Conservation (phyloP, 2,888 invertebrate species). For the Epistrophe eligans region DNA sequence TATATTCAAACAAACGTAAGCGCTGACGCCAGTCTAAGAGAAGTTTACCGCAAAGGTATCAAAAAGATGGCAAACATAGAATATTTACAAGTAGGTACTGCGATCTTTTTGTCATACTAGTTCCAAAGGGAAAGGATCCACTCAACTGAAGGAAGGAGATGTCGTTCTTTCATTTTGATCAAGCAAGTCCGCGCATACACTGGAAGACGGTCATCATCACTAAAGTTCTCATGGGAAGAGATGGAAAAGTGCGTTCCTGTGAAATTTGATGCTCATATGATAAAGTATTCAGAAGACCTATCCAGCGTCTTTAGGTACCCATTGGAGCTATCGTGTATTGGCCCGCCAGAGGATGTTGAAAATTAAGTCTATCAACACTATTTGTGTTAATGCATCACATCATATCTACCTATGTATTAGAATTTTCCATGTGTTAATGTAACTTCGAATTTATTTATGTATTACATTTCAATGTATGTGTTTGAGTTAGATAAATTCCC, state of each 20-base stretch:
- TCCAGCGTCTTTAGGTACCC: slow-evolving; percentile 40
- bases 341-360: slow-evolving; percentile 39
- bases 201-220: slow-evolving; percentile 40
- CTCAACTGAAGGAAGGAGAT: slow-evolving; percentile 33
- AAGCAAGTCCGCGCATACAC: slow-evolving; percentile 37
- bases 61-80: slow-evolving; percentile 33
- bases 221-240: slow-evolving; percentile 1
- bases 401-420: too few relatives aligned
- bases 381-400: background rate
- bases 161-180: slow-evolving; percentile 33
- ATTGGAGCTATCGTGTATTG: slow-evolving; percentile 30
- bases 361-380: background rate
- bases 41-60: slow-evolving; percentile 20
- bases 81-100: slow-evolving; percentile 31
- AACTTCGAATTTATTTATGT: too few relatives aligned
- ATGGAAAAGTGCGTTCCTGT: background rate
- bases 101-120: slow-evolving; percentile 13
- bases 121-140: background rate
- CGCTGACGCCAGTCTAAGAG: background rate
- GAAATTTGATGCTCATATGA: slow-evolving; percentile 15
- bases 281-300: slow-evolving; percentile 13
- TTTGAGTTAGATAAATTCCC: too few relatives aligned
- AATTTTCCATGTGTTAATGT: too few relatives aligned
- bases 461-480: too few relatives aligned
- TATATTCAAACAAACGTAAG: background rate